phyloP scores from a whole-genome alignment of 2,797 vertebrate species.

The Molossus molossus region DNA sequence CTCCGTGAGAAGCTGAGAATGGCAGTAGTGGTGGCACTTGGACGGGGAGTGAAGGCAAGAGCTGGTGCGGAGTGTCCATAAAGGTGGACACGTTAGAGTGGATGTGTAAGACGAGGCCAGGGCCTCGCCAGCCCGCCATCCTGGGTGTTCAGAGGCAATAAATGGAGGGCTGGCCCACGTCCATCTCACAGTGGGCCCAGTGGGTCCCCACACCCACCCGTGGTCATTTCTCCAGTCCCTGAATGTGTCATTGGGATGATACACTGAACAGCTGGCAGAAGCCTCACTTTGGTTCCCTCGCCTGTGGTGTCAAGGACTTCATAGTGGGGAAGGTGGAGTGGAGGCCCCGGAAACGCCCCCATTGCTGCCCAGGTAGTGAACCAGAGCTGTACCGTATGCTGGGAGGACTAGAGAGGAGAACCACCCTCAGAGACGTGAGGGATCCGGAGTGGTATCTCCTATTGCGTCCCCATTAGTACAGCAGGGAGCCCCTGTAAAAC shows the following conservation, averaged over 20 bases:
- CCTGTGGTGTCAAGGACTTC: not conserved
- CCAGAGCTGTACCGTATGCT: not conserved
- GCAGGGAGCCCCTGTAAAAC: not conserved
- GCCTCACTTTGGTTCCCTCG: not conserved
- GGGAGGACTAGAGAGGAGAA: not conserved
- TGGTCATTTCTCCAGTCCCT: not conserved
- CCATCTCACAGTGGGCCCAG: too few relatives aligned
- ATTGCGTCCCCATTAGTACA: not conserved
- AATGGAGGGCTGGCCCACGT: not conserved
- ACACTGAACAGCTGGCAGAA: not conserved
- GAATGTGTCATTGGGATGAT: not conserved
- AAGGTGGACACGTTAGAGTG: not conserved
- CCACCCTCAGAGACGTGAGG: not conserved
- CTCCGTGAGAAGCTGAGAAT: not conserved
- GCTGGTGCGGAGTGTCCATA: not conserved
- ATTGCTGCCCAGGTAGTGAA: not conserved
- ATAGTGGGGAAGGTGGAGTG: not conserved
- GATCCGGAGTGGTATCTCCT: not conserved
- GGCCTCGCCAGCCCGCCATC: not conserved
- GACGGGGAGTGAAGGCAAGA: not conserved
- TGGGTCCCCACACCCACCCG: not conserved
- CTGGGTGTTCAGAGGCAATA: not conserved
- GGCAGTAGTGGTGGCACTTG: not conserved
- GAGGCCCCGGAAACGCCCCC: not conserved
- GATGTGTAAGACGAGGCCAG: not conserved